These are phyloP conservation scores for Triplophysa dalaica DNA, from an alignment of 2,113 vertebrate genomes.

Conservation along the genomic window DNA sequence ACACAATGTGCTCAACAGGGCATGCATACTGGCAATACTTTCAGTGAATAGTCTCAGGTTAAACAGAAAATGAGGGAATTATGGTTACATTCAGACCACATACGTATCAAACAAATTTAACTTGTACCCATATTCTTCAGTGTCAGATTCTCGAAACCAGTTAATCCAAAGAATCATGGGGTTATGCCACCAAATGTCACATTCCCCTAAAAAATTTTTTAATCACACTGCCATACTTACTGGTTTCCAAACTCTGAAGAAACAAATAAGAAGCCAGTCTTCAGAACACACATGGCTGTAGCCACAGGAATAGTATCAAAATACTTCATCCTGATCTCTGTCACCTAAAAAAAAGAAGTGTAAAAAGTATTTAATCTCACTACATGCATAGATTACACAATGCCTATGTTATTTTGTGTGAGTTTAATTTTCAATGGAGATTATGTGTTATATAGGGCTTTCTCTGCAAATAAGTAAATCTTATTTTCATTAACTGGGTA, in stretches of 20 bases:
- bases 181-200: background rate
- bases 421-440: too few species aligned
- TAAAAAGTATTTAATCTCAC: background rate
- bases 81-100: background rate
- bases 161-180: background rate
- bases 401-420: too few species aligned
- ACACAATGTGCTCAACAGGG: background rate
- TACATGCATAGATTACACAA: too few species aligned
- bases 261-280: constrained; percentile 97
- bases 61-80: background rate
- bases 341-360: constrained; percentile 77
- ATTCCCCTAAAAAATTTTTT: background rate
- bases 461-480: too few species aligned
- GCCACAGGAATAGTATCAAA: constrained; percentile 98
- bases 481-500: too few species aligned
- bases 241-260: constrained; percentile 98
- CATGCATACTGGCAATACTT: background rate
- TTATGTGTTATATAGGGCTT: too few species aligned
- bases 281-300: constrained; percentile 96
- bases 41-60: background rate
- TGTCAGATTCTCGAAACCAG: background rate
- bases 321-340: constrained; percentile 96
- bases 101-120: background rate
- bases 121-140: background rate
- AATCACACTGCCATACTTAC: constrained; percentile 74